A percentile compares a stretch with the other conserved stretches of the same genome.
These are phyloP conservation scores for Aplidium turbinatum DNA, from an alignment of 23 tunicate species.

Conservation along the genomic window DNA sequence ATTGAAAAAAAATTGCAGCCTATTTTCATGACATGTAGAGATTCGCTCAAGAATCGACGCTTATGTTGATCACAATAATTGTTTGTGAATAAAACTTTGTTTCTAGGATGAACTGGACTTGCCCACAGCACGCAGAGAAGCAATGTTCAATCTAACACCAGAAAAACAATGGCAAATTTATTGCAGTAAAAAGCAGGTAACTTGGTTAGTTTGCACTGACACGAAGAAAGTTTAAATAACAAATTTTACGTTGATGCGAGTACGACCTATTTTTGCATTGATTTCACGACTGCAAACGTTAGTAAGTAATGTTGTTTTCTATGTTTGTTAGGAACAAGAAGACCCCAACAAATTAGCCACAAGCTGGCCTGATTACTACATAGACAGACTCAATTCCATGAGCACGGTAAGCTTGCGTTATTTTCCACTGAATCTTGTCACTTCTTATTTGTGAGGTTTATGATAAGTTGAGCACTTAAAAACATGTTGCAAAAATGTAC, in stretches of 20 bases:
- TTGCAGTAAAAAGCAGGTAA: conserved; percentile 82
- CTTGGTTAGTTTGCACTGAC: neutral
- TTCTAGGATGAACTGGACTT: conserved; percentile 94
- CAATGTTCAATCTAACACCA: conserved; percentile 67
- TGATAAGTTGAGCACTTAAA: too few species aligned
- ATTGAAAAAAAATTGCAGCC: neutral
- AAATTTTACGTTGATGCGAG: conserved; percentile 6
- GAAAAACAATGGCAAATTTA: conserved; percentile 95
- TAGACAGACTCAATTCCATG: conserved; percentile 85
- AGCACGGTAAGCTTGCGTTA: conserved; percentile 67
- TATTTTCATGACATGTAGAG: neutral
- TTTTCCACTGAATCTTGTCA: too few species aligned
- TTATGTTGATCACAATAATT: neutral
- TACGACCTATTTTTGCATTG: neutral
- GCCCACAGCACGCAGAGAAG: conserved; percentile 71
- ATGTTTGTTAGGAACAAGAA: conserved; percentile 79
- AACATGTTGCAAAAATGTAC: too few species aligned
- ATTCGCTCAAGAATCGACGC: neutral
- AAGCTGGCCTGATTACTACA: conserved; percentile 98
- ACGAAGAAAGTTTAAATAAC: neutral
- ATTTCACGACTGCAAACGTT: neutral
- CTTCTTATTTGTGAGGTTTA: too few species aligned
- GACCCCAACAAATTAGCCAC: conserved; percentile 81
- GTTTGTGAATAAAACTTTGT: neutral
- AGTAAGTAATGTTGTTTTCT: neutral